phyloP scores from a whole-genome alignment of 2,888 invertebrate species.

The Melieria picta region DNA sequence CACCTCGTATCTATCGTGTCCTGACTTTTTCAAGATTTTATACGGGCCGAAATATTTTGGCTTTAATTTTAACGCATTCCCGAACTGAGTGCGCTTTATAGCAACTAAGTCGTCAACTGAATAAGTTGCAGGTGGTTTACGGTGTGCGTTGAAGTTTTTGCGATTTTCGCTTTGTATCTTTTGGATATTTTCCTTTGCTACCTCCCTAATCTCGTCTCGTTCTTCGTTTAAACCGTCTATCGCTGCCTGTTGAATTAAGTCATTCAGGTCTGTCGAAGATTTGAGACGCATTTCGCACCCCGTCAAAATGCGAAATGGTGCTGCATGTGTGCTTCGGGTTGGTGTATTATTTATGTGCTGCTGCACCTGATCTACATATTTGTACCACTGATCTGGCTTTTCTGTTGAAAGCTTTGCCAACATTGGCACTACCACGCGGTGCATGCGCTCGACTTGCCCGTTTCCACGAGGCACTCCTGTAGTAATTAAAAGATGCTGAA shows the following conservation, averaged over 20 bases:
- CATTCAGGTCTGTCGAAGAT: neutral
- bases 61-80: constrained; percentile 36
- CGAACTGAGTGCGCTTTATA: constrained; percentile 42
- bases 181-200: constrained; percentile 17
- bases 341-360: constrained; percentile 22
- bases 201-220: constrained; percentile 12
- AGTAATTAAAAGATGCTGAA: constrained; percentile 33
- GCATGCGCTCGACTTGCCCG: constrained; percentile 49
- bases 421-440: constrained; percentile 25
- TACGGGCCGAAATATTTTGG: constrained; percentile 40
- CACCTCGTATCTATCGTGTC: constrained; percentile 8
- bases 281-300: constrained; percentile 22
- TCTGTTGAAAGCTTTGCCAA: constrained; percentile 2
- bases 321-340: constrained; percentile 15
- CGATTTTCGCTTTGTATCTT: constrained; percentile 29
- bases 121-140: constrained; percentile 23
- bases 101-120: constrained; percentile 38
- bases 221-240: constrained; percentile 9
- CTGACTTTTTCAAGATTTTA: constrained; percentile 13
- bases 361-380: constrained; percentile 18
- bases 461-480: constrained; percentile 44
- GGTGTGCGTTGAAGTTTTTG: constrained; percentile 7
- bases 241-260: constrained; percentile 11
- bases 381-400: constrained; percentile 32
- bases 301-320: constrained; percentile 24